phyloP scores from a whole-genome alignment of 2,797 vertebrate genomes.

The Sebastolobus alascanus region DNA sequence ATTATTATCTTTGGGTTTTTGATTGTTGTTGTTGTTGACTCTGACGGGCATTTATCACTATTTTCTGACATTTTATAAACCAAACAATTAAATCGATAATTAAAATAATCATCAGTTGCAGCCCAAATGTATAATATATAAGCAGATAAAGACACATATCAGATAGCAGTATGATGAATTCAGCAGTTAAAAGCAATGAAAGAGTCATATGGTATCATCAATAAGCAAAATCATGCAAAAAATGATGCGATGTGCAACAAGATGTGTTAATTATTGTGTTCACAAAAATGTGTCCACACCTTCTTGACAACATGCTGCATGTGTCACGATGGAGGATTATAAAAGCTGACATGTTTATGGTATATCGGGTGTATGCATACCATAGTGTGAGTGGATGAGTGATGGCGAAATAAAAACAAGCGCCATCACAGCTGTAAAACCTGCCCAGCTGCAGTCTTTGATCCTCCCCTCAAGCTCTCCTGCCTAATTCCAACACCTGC shows the following conservation, averaged over 20 bases:
- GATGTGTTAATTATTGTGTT: not conserved
- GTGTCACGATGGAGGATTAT: not conserved
- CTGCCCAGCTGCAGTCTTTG: constrained; percentile 71
- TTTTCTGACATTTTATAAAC: not conserved
- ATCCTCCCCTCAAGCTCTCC: constrained; percentile 62
- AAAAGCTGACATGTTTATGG: constrained; percentile 12
- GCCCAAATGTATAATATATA: not conserved
- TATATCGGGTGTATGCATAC: constrained; percentile 10
- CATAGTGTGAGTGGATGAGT: constrained; percentile 18
- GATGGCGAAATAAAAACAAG: constrained; percentile 46
- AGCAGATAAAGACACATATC: not conserved
- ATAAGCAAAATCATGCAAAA: not conserved
- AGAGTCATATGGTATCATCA: not conserved
- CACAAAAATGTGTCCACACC: not conserved
- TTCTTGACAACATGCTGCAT: not conserved
- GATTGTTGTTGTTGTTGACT: not conserved
- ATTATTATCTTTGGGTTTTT: not conserved
- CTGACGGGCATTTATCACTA: not conserved
- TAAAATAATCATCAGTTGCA: not conserved
- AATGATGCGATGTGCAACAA: not conserved
- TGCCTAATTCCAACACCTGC: constrained; percentile 71
- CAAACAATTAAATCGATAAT: not conserved
- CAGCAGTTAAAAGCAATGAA: not conserved
- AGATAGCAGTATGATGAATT: not conserved
- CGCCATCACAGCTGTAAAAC: constrained; percentile 62